phyloP scores from a whole-genome alignment of 1,140 invertebrate species.

The Cyclina sinensis region DNA sequence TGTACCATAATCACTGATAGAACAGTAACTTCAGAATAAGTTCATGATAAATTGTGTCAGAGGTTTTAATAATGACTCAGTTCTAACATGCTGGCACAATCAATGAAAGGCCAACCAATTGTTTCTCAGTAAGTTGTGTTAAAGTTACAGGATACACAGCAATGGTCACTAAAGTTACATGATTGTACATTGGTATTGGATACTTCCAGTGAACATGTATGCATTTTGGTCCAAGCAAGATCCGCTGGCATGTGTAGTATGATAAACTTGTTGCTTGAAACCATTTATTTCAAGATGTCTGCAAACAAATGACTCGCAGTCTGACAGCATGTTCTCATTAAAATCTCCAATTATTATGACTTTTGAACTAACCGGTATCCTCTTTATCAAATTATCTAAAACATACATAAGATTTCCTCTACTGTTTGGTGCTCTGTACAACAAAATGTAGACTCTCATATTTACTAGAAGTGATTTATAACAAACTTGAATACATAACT shows the following conservation, averaged over 20 bases:
- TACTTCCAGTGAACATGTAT: background rate
- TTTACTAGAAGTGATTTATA: background rate
- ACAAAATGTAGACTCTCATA: background rate
- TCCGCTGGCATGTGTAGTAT: background rate
- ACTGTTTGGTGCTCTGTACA: constrained; percentile 2
- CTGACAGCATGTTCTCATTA: constrained; percentile 12
- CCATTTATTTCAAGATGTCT: background rate
- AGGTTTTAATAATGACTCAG: too few species aligned
- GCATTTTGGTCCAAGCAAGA: background rate
- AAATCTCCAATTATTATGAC: constrained; percentile 3
- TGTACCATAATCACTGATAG: too few species aligned
- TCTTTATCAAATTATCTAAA: background rate
- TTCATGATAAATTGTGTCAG: too few species aligned
- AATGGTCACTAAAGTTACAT: constrained; percentile 16
- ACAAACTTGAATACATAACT: background rate
- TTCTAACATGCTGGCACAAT: too few species aligned
- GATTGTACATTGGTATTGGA: background rate
- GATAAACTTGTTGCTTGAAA: background rate
- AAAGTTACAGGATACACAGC: constrained; percentile 15
- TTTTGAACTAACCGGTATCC: background rate
- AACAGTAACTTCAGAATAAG: too few species aligned
- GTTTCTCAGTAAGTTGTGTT: background rate
- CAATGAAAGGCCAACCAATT: too few species aligned
- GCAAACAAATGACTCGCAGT: background rate
- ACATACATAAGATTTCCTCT: background rate